Evolutionary conservation across 2,113 vertebrate species (phyloP).

Genomic region (Bothrops jararaca): DNA sequence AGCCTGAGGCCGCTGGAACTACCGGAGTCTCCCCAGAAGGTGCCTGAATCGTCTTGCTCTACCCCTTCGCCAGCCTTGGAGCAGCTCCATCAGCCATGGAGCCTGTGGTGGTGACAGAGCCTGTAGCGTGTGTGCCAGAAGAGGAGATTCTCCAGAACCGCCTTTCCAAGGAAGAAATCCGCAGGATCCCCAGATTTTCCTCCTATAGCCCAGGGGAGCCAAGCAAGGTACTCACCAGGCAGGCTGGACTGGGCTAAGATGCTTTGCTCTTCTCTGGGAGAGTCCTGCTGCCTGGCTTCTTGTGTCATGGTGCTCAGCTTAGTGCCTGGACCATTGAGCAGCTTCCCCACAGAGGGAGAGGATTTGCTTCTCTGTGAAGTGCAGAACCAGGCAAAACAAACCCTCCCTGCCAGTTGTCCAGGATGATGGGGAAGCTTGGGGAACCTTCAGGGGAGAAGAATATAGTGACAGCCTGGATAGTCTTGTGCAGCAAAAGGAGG

Average conservation of each 20-base stretch:
- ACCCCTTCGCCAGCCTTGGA: constrained; percentile 19
- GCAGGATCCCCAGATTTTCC: constrained; percentile 80
- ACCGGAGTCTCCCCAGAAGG: constrained; percentile 52
- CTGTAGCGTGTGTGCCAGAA: constrained; percentile 76
- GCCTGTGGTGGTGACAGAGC: constrained; percentile 75
- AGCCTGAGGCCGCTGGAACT: constrained; percentile 52
- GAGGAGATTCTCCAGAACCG: constrained; percentile 83
- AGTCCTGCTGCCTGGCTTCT: neutral
- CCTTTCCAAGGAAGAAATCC: constrained; percentile 81
- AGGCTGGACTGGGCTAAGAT: neutral
- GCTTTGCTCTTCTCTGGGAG: neutral
- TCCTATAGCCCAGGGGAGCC: constrained; percentile 85
- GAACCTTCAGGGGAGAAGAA: neutral
- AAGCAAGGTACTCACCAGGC: constrained; percentile 74
- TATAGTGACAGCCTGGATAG: neutral
- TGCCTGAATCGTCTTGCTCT: constrained; percentile 47
- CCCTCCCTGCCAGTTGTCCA: neutral
- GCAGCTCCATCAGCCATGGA: constrained; percentile 32
- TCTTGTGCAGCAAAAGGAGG: neutral
- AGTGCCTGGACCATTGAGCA: neutral
- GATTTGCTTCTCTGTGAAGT: neutral
- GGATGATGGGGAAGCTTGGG: neutral
- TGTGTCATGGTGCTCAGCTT: neutral
- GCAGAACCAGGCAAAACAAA: neutral
- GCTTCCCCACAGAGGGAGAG: neutral